Evolutionary conservation across 2,113 vertebrate species (phyloP).

Genomic region (Dicrurus megarhynchus): DNA sequence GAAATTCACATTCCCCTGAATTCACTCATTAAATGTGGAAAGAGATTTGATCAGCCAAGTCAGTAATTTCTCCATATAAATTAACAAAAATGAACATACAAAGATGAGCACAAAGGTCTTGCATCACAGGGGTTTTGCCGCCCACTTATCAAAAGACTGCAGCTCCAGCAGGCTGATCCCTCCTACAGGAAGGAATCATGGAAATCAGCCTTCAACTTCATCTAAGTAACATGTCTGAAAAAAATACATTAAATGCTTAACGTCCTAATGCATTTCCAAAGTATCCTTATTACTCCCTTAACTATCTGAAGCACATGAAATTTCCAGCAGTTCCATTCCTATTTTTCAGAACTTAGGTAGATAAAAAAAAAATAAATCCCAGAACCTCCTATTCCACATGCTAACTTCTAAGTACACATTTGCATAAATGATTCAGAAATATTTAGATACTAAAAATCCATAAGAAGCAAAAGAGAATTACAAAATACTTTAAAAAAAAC

Average conservation of each 20-base stretch:
- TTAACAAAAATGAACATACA: background rate
- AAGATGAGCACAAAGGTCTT: background rate
- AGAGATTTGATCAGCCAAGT: background rate
- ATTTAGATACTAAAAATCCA: background rate
- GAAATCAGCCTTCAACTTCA: background rate
- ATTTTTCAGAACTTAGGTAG: background rate
- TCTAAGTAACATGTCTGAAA: background rate
- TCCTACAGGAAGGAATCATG: background rate
- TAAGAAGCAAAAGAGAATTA: background rate
- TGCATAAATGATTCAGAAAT: background rate
- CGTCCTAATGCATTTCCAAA: background rate
- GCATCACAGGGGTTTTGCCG: background rate
- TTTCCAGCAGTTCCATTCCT: background rate
- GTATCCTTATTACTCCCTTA: background rate
- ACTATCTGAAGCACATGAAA: background rate
- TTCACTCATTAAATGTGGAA: background rate
- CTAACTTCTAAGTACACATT: background rate
- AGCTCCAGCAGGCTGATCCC: background rate
- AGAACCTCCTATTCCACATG: background rate
- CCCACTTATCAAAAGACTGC: background rate
- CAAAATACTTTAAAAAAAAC: background rate
- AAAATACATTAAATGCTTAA: background rate
- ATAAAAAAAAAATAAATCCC: background rate
- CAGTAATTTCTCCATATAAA: background rate
- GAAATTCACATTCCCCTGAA: background rate